phyloP scores from a whole-genome alignment of 2,888 invertebrate genomes.

The Scaptomyza flava region DNA sequence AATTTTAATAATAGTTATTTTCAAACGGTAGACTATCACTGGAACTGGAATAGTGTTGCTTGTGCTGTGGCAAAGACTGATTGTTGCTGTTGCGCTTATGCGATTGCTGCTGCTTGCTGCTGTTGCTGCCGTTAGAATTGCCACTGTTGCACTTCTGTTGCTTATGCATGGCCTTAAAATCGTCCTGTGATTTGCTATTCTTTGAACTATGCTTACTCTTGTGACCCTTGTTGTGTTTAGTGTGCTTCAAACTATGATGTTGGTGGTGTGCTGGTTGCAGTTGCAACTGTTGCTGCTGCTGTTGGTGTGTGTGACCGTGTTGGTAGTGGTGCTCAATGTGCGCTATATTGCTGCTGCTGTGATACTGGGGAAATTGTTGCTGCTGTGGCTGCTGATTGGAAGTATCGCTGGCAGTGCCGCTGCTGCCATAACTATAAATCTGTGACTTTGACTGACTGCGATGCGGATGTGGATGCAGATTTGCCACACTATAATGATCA shows the following conservation, averaged over 20 bases:
- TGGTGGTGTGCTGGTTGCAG: conserved; percentile 37
- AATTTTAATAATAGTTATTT: conserved; percentile 78
- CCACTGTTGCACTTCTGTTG: conserved; percentile 48
- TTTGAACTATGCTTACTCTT: conserved; percentile 68
- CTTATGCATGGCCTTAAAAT: conserved; percentile 70
- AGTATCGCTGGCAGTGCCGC: conserved; percentile 74
- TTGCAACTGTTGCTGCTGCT: conserved; percentile 13
- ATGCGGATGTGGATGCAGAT: conserved; percentile 59
- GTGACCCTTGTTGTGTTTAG: conserved; percentile 69
- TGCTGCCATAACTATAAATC: conserved; percentile 80
- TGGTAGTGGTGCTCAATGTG: conserved; percentile 80
- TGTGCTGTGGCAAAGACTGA: conserved; percentile 54
- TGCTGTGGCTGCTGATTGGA: conserved; percentile 62
- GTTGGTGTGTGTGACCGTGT: conserved; percentile 49
- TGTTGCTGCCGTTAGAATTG: conserved; percentile 42
- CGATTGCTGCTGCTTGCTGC: conserved; percentile 48
- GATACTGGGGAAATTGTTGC: conserved; percentile 56
- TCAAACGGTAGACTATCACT: conserved; percentile 84
- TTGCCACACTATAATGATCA: conserved; percentile 82
- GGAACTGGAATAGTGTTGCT: conserved; percentile 80
- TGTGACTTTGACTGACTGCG: conserved; percentile 83
- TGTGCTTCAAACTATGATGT: conserved; percentile 79
- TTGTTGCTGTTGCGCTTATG: conserved; percentile 63
- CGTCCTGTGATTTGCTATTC: conserved; percentile 73
- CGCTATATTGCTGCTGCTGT: conserved; percentile 72